Conservation (phyloP, 2,888 invertebrate species). For the Ryuthela nishihirai region DNA sequence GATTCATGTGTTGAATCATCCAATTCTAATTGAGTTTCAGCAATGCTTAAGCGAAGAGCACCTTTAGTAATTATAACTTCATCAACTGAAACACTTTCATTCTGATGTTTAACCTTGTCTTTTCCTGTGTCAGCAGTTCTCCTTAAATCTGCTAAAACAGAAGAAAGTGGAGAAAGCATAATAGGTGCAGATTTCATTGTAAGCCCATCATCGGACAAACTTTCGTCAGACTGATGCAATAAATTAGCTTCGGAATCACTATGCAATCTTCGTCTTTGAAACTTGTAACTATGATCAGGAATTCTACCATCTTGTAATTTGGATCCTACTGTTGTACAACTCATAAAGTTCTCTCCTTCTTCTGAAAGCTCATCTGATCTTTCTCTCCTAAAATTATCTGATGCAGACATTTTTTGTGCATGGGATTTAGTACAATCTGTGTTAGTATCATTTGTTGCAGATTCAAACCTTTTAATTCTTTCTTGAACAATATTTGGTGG, state of each 20-base stretch:
- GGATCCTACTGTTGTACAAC: too few relatives aligned
- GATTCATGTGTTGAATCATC: neutral
- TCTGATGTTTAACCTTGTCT: constrained; percentile 18
- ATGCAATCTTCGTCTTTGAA: constrained; percentile 10
- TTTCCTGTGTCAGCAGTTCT: constrained; percentile 39
- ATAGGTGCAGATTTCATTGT: constrained; percentile 36
- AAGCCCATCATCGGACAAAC: constrained; percentile 25
- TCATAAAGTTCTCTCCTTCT: too few relatives aligned
- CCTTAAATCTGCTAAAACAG: constrained; percentile 39
- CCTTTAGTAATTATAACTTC: constrained; percentile 19
- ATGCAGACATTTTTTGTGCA: too few relatives aligned
- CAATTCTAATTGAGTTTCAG: too few relatives aligned
- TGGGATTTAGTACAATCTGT: too few relatives aligned
- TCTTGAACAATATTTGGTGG: constrained; percentile 48
- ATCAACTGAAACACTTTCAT: neutral
- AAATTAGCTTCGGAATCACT: constrained; percentile 29
- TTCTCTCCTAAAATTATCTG: too few relatives aligned
- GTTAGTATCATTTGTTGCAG: neutral
- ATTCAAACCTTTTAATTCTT: constrained; percentile 46
- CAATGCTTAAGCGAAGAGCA: too few relatives aligned
- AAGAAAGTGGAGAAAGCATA: constrained; percentile 29
- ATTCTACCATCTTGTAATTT: too few relatives aligned
- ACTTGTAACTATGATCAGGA: too few relatives aligned
- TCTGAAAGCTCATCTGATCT: too few relatives aligned
- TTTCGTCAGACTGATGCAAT: constrained; percentile 10